Conservation (phyloP, 2,888 invertebrate genomes). For the Eupeodes luniger region DNA sequence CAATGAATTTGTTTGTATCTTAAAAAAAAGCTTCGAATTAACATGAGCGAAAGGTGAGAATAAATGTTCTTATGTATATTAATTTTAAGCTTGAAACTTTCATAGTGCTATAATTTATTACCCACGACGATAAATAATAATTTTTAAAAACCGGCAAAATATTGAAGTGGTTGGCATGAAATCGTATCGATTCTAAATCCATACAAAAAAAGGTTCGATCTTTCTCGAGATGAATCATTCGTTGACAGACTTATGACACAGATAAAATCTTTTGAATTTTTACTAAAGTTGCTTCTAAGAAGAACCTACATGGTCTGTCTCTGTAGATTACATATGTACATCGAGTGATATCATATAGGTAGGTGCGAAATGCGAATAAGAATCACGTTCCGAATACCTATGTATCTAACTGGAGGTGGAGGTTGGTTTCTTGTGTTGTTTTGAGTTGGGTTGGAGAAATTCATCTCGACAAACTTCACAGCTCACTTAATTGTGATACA, state of each 20-base stretch:
- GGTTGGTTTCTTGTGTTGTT: no score
- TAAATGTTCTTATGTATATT: no score
- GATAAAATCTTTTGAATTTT: background rate
- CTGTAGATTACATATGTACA: background rate
- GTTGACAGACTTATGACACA: background rate
- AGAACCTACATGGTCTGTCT: background rate
- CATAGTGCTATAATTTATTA: background rate
- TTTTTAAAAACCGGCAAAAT: background rate
- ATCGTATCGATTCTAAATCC: background rate
- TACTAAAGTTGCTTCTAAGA: background rate
- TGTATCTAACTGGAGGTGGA: background rate
- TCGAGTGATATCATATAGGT: slow-evolving; percentile 11
- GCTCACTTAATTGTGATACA: background rate
- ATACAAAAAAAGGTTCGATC: slow-evolving; percentile 10
- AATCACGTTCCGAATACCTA: background rate
- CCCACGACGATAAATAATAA: background rate
- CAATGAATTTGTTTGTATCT: slow-evolving; percentile 17
- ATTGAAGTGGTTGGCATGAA: slow-evolving; percentile 3
- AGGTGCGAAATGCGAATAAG: background rate
- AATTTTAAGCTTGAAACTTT: background rate
- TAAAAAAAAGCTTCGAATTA: background rate
- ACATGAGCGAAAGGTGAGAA: background rate
- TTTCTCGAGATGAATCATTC: slow-evolving; percentile 18
- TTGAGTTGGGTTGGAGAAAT: background rate
- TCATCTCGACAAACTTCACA: background rate